A percentile compares a stretch with the other conserved stretches of the same genome.
phyloP scores from a whole-genome alignment of 2,113 vertebrate species.

The Chlorodrepanis virens region DNA sequence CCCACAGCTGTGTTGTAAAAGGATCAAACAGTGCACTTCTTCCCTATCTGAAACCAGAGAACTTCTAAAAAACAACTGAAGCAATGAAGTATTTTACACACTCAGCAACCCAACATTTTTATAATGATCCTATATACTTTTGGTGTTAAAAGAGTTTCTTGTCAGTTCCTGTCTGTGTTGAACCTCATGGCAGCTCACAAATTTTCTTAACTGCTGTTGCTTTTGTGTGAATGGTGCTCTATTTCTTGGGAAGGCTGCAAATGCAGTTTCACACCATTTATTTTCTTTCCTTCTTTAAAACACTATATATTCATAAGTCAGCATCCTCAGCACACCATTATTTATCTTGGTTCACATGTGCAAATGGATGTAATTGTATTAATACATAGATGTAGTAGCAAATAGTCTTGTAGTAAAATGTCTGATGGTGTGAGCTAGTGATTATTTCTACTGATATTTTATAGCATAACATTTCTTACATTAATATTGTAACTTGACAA shows the following conservation, averaged over 20 bases:
- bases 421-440: neutral
- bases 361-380: neutral
- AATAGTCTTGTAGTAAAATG: neutral
- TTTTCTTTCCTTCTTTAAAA: constrained; percentile 23
- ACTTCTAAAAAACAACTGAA: neutral
- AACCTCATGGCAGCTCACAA: constrained; percentile 27
- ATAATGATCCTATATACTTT: neutral
- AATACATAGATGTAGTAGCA: neutral
- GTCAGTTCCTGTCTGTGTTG: neutral
- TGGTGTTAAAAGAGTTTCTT: constrained; percentile 5
- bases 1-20: neutral
- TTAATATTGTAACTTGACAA: neutral
- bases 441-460: neutral
- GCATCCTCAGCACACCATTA: neutral
- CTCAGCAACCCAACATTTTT: neutral
- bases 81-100: neutral
- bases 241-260: constrained; percentile 27
- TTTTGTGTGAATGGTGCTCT: neutral
- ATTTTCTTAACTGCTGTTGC: neutral
- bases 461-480: neutral
- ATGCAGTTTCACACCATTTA: neutral
- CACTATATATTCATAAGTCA: neutral
- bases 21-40: neutral
- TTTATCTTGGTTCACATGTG: neutral
- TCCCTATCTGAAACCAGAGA: neutral